phyloP scores from a whole-genome alignment of 2,888 invertebrate species.

The Autographa gamma region DNA sequence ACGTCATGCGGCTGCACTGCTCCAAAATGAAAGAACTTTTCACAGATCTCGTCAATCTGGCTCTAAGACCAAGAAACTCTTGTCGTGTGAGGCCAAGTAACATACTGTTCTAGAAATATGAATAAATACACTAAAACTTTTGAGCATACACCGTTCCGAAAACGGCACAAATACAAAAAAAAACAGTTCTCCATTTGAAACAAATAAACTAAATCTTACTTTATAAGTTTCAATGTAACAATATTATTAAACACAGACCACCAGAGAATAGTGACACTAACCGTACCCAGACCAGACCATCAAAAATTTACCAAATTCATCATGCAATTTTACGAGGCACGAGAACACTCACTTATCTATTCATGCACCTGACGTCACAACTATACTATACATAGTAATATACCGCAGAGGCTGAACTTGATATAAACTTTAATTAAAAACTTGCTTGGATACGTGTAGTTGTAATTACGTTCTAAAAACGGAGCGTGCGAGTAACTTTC shows the following conservation, averaged over 20 bases:
- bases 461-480: constrained; percentile 29
- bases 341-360: constrained; percentile 36
- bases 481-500: constrained; percentile 13
- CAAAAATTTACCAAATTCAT: constrained; percentile 16
- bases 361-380: constrained; percentile 46
- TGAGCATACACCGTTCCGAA: too few relatives aligned
- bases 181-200: too few relatives aligned
- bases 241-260: too few relatives aligned
- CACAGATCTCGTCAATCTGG: not conserved
- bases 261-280: too few relatives aligned
- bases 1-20: not conserved
- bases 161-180: too few relatives aligned
- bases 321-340: constrained; percentile 27
- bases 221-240: too few relatives aligned
- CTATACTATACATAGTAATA: constrained; percentile 36
- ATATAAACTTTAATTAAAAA: constrained; percentile 48
- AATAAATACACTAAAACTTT: too few relatives aligned
- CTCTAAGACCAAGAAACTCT: not conserved
- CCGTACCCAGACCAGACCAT: constrained; percentile 1
- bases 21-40: constrained; percentile 1
- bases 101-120: too few relatives aligned
- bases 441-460: constrained; percentile 20
- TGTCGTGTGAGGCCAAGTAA: not conserved
- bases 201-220: too few relatives aligned
- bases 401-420: constrained; percentile 30